Percentiles rank a stretch among this genome's conserved stretches.
Conservation (phyloP, 2,113 vertebrate species). For the Parus major region DNA sequence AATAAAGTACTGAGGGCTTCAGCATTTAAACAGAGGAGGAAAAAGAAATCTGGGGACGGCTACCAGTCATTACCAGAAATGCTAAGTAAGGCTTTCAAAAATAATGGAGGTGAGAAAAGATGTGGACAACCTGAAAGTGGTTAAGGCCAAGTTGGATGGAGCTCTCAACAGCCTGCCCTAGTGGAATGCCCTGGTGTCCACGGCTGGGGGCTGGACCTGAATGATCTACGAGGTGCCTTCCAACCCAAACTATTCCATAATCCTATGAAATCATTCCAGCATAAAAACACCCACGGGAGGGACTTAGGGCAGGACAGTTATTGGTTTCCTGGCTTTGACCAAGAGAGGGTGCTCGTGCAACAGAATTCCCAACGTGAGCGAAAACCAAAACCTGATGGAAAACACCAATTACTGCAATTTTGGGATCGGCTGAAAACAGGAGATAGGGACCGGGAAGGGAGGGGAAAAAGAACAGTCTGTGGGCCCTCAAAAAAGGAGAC, state of each 20-base stretch:
- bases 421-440: background rate
- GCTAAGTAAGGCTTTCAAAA: background rate
- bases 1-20: background rate
- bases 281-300: background rate
- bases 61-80: background rate
- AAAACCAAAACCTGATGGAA: background rate
- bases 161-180: background rate
- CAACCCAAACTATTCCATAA: background rate
- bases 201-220: background rate
- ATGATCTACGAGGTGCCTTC: background rate
- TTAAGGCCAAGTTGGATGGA: background rate
- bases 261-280: background rate
- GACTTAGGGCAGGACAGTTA: fast-evolving
- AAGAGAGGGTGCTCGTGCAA: constrained; percentile 18
- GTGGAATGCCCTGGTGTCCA: background rate
- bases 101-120: background rate
- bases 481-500: background rate
- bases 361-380: background rate
- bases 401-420: background rate
- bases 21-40: background rate
- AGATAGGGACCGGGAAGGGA: background rate
- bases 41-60: background rate
- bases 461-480: fast-evolving
- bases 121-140: background rate
- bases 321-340: background rate